Percentiles rank a stretch among this genome's conserved stretches.
Evolutionary conservation across 2,797 vertebrate genomes (phyloP).

Genomic region (Tarsius wallacei): DNA sequence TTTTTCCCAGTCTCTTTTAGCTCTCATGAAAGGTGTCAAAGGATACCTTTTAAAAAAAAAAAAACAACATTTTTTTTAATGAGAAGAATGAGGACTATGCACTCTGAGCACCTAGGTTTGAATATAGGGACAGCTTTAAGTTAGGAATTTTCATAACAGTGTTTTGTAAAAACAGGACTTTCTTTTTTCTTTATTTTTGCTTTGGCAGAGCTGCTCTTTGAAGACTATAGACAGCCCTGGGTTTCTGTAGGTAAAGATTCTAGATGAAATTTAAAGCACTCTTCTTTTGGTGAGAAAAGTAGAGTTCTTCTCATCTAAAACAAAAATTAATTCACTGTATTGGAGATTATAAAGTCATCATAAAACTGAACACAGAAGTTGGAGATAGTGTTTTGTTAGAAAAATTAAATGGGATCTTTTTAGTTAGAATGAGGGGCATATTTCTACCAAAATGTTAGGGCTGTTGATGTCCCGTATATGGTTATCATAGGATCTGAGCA

Average conservation of each 20-base stretch:
- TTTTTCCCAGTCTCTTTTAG: slow-evolving; percentile 25
- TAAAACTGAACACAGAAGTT: neutral
- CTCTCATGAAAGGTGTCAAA: slow-evolving; percentile 57
- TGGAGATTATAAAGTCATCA: neutral
- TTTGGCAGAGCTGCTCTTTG: neutral
- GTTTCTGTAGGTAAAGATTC: neutral
- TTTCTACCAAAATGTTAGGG: neutral
- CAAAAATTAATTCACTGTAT: neutral
- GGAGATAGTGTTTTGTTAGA: neutral
- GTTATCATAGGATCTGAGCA: neutral
- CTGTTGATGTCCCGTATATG: neutral
- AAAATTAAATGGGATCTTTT: slow-evolving; percentile 36
- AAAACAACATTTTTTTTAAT: slow-evolving; percentile 40
- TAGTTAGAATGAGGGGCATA: slow-evolving; percentile 10
- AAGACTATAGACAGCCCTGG: neutral
- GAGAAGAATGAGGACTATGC: neutral
- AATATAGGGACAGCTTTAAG: slow-evolving; percentile 39
- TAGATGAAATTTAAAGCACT: neutral
- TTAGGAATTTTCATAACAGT: neutral
- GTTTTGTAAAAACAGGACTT: neutral
- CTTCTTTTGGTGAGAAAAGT: slow-evolving; percentile 43
- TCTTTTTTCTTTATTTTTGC: neutral
- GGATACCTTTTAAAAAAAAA: neutral
- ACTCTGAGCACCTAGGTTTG: slow-evolving; percentile 51
- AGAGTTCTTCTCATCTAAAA: slow-evolving; percentile 47